A percentile compares a stretch with the other conserved stretches of the same genome.
Conservation (phyloP, 2,888 invertebrate genomes). For the Torymus aiolomorphi region DNA sequence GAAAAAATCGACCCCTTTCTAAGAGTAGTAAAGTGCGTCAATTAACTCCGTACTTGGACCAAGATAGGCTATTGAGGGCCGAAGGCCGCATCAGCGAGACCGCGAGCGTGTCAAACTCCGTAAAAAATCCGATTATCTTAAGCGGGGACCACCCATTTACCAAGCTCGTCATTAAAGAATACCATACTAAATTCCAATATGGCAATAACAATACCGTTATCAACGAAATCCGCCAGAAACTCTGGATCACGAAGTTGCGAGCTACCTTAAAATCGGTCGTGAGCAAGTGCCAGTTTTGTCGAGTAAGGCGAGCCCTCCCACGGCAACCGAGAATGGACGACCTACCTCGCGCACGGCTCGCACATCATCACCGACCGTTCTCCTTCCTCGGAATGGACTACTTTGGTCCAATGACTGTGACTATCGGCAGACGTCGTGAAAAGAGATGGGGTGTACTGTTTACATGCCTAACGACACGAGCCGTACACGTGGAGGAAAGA, state of each 20-base stretch:
- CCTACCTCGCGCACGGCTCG: constrained; percentile 36
- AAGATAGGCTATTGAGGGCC: no score
- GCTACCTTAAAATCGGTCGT: no score
- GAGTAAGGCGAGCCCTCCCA: background rate
- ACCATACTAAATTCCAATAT: background rate
- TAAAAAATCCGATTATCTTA: background rate
- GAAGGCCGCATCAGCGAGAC: background rate
- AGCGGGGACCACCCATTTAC: background rate
- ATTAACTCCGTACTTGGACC: no score
- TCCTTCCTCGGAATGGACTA: constrained; percentile 56
- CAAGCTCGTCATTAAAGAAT: background rate
- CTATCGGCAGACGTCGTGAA: constrained; percentile 33
- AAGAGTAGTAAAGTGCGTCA: no score
- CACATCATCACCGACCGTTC: constrained; percentile 59
- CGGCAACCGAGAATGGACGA: constrained; percentile 29
- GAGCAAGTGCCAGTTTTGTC: no score
- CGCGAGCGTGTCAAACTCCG: background rate
- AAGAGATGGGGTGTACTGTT: constrained; percentile 61
- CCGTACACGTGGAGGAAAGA: constrained; percentile 55
- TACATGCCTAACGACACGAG: constrained; percentile 59
- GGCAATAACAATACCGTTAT: no score
- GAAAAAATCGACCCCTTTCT: no score
- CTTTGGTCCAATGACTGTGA: constrained; percentile 51
- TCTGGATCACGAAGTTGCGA: no score
- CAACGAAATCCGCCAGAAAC: no score